Evolutionary conservation across 2,888 invertebrate genomes (phyloP).

Genomic region (Meiosimyza platycephala): DNA sequence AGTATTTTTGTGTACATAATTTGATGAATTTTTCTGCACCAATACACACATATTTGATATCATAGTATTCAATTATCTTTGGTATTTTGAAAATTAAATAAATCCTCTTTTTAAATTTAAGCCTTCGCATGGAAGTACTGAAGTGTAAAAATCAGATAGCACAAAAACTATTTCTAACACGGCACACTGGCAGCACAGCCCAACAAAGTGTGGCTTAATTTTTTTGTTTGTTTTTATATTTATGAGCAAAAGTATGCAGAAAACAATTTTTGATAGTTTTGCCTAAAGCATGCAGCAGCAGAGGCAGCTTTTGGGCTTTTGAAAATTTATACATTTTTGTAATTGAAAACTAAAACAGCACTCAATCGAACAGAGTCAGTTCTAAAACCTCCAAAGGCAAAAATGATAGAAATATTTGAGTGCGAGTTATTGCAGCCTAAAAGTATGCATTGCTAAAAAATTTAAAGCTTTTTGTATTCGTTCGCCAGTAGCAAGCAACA

Average conservation of each 20-base stretch:
- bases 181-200: too few species aligned
- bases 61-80: not conserved
- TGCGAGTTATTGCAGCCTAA: too few species aligned
- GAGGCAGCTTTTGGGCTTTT: too few species aligned
- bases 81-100: conserved; percentile 31
- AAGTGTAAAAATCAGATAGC: conserved; percentile 3
- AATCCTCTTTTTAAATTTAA: conserved; percentile 37
- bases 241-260: conserved; percentile 43
- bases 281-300: conserved; percentile 42
- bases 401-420: too few species aligned
- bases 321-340: too few species aligned
- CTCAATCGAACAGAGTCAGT: too few species aligned
- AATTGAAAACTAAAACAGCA: too few species aligned
- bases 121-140: conserved; percentile 28
- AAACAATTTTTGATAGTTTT: conserved; percentile 39
- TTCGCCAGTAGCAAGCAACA: too few species aligned
- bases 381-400: too few species aligned
- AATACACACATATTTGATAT: not conserved
- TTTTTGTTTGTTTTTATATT: conserved; percentile 34
- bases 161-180: too few species aligned
- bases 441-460: too few species aligned
- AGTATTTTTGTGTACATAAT: conserved; percentile 25
- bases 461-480: too few species aligned
- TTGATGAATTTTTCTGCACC: conserved; percentile 17
- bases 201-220: not conserved